Conservation (phyloP, 2,797 vertebrate species). For the Acanthis flammea region DNA sequence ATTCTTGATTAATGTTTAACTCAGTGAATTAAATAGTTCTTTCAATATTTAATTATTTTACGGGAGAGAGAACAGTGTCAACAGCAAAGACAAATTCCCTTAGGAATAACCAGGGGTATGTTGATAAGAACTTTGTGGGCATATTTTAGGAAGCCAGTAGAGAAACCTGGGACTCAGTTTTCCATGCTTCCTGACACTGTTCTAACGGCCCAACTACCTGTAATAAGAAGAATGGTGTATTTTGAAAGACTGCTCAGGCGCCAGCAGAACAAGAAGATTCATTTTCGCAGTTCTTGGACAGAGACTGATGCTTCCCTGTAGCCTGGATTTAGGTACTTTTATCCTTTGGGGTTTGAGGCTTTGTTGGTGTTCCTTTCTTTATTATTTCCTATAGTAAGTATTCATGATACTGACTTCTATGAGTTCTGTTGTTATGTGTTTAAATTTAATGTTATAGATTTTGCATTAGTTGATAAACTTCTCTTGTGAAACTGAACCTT, state of each 20-base stretch:
- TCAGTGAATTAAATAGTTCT: slow-evolving; percentile 58
- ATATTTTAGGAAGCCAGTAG: not conserved
- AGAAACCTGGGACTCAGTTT: not conserved
- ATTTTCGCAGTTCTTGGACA: not conserved
- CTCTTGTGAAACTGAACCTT: not conserved
- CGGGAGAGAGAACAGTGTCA: not conserved
- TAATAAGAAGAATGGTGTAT: not conserved
- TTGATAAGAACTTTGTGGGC: not conserved
- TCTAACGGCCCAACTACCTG: not conserved
- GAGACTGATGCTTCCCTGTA: slow-evolving; percentile 3
- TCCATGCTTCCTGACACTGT: not conserved
- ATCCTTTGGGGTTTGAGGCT: not conserved
- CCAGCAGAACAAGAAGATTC: not conserved
- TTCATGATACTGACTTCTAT: not conserved
- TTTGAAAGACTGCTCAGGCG: not conserved
- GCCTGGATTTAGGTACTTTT: slow-evolving; percentile 39
- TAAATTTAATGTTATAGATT: not conserved
- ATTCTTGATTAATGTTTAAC: slow-evolving; percentile 61
- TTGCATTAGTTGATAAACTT: not conserved
- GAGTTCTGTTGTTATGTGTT: not conserved
- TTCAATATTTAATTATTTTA: slow-evolving; percentile 65
- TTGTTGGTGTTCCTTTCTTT: not conserved
- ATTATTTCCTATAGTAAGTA: not conserved
- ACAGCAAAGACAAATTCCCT: not conserved
- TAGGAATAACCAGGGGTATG: not conserved